A percentile compares a stretch with the other conserved stretches of the same genome.
Evolutionary conservation across 2,113 vertebrate species (phyloP).

Genomic region (Tamias sibiricus): DNA sequence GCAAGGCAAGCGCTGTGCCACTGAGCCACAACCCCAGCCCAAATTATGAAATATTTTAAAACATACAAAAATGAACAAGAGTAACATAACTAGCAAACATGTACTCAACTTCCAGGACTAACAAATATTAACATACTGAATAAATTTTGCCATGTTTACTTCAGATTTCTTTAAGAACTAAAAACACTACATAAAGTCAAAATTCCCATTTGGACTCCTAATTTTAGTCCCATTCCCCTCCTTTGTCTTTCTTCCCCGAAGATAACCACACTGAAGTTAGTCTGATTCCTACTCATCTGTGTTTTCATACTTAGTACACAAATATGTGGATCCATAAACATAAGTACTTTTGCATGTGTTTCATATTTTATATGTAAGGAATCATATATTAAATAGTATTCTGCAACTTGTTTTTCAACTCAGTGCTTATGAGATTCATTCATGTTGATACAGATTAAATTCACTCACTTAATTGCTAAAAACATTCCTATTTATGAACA

Average conservation of each 20-base stretch:
- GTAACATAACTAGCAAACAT: neutral
- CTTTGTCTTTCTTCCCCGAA: neutral
- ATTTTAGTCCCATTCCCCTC: neutral
- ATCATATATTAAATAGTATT: neutral
- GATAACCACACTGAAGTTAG: neutral
- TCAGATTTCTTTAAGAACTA: neutral
- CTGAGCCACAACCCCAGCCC: no score
- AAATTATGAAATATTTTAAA: neutral
- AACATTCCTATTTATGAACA: neutral
- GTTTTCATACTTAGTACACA: neutral
- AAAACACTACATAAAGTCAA: neutral
- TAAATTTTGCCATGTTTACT: neutral
- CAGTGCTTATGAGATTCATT: slow-evolving; percentile 4
- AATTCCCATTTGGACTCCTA: neutral
- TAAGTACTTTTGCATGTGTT: neutral
- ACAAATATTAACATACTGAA: neutral
- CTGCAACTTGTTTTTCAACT: slow-evolving; percentile 32
- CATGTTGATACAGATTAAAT: neutral
- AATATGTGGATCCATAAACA: neutral
- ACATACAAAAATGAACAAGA: neutral
- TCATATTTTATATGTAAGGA: slow-evolving; percentile 32
- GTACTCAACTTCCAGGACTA: neutral
- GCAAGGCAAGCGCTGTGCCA: no score
- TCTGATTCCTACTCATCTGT: neutral
- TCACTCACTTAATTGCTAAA: slow-evolving; percentile 8